Base-by-base conservation (phyloP, 2,888 invertebrate genomes). In the Hesperia comma region DNA sequence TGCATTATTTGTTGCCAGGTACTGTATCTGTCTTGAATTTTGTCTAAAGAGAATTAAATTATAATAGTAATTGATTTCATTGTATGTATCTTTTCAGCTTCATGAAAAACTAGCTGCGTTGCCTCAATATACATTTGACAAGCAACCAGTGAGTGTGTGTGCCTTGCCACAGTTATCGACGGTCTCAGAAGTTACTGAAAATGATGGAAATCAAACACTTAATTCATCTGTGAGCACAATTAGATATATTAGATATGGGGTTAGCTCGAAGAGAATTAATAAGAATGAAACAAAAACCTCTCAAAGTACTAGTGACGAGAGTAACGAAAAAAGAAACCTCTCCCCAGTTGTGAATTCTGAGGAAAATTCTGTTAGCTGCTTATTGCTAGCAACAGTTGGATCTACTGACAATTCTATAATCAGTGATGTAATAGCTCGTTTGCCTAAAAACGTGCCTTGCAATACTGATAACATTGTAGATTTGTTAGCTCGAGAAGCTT, bases 141-240 rank as follows among this genome's bases (percentile, higher is more conserved):
- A 81, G 69, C 78, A 83, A 62, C 75, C 77, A 6, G 70, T 75
- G 1, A 79, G 76, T 40, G 79, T 88, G 0, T 82, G 83, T 61
- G 81, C 77, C 5, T 61, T 63, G 2, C 89, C 88, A 0, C 77
- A 82, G 10, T 72, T 90, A 5, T 85, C 89, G 0, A 75, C 72
- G n/a, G 84, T 91, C 0, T 75, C 80, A 0, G 90, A 90, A 75
- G 67, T 77, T 0, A 85, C 77, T 14, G 90, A 90, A 68, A 62
- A 69, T n/a, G 85, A 84, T 1, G 80, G 81, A 5, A 72, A 70
- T 17, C 74, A 72, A 14, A 81, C 78, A 64, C 57, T 72, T 7
- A 68, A 68, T 46, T 69, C 63, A 7, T 66, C 75, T 1, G 68
- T 67, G 2, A 76, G 69, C 40, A 80, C 80, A 7, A 49, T 75